Base-by-base conservation (phyloP, 2,113 vertebrate genomes). In the Albula goreensis region DNA sequence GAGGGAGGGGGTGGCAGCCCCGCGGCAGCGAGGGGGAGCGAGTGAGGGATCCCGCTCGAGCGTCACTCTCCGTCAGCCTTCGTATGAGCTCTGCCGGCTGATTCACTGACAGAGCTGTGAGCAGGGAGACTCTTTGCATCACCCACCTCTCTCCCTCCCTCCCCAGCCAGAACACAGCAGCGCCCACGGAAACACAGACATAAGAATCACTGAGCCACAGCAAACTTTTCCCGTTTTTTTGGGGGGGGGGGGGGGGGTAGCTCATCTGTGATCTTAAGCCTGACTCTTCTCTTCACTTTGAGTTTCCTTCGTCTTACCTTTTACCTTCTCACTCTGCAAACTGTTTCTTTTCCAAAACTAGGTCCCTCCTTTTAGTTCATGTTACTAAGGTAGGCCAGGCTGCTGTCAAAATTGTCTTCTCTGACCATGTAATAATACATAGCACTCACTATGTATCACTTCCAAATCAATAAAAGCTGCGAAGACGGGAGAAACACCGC, bases 41-140 rank as follows among this genome's bases (percentile, higher is more conserved):
- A 74, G 70, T n/a, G 70, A 74, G 70, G 70, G 70, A 74, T 74
- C 31, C 70, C 70, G n/a, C 25, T 74, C 70, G 5, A 31, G 70
- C 70, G 70, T 74, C 70, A 74, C 70, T 74, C 70, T 31, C 70
- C 70, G 70, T 74, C 70, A 31, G 22, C 70, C 70, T 74, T 74
- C 70, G 70, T 9, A n/a, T 74, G 70, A 74, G 70, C 70, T n/a
- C 70, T 13, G 70, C n/a, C 25, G 8, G 22, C 70, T 74, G 70
- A 74, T 74, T 74, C 70, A 74, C 70, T 31, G 22, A 22, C 70
- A 9, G 70, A 74, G 70, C 70, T 74, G 70, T 74, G 70, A 31
- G 70, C 70, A 74, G 5, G 25, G 70, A 74, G 70, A n/a, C 19
- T 74, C 5, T n/a, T 31, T 74, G n/a, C 70, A 74, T 74, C 70